These are phyloP conservation scores for Drosophila ironensis DNA, from an alignment of 1,140 invertebrate species.

Conservation along the genomic window DNA sequence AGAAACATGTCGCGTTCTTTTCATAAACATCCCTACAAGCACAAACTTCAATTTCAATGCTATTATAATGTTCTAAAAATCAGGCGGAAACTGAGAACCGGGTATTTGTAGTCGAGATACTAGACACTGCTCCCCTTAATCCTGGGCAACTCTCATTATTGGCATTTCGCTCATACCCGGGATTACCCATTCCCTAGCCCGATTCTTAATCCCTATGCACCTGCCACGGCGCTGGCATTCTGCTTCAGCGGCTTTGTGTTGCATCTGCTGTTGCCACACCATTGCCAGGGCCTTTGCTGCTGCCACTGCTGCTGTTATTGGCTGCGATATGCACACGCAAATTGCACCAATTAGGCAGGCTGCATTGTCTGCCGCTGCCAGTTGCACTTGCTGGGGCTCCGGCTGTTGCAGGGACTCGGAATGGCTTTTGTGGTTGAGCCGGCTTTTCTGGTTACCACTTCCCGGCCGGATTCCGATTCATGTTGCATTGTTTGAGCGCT, in stretches of 20 bases:
- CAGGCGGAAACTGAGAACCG: too few species aligned
- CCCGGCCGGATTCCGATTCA: slow-evolving; percentile 25
- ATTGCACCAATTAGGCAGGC: slow-evolving; percentile 74
- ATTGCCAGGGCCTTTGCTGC: not conserved
- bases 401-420: slow-evolving; percentile 17
- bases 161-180: slow-evolving; percentile 4
- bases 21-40: too few species aligned
- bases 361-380: slow-evolving; percentile 53
- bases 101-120: too few species aligned
- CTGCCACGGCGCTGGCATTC: slow-evolving; percentile 29
- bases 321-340: slow-evolving; percentile 73
- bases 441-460: slow-evolving; percentile 14
- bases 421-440: slow-evolving; percentile 14
- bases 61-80: too few species aligned
- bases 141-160: not conserved
- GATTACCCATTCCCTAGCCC: not conserved
- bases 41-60: too few species aligned
- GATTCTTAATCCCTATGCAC: slow-evolving; percentile 27
- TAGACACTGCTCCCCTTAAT: not conserved
- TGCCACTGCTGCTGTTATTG: slow-evolving; percentile 20
- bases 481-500: slow-evolving; percentile 44
- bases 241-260: slow-evolving; percentile 56
- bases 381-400: slow-evolving; percentile 10
- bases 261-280: slow-evolving; percentile 52
- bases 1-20: too few species aligned